Conservation (phyloP, 2,888 invertebrate species). For the Melanchra persicariae region DNA sequence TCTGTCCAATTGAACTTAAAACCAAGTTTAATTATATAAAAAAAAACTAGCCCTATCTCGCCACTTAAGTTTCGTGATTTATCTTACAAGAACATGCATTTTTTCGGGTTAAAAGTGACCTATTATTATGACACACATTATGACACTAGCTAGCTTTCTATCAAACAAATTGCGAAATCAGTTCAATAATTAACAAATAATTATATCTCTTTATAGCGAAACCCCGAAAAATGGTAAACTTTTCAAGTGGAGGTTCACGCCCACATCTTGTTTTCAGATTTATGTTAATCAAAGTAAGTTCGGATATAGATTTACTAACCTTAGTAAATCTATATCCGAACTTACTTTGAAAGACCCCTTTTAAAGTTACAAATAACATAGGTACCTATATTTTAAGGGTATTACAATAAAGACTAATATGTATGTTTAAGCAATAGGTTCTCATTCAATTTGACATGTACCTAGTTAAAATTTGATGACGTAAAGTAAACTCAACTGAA, state of each 20-base stretch:
- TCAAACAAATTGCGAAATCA: background rate
- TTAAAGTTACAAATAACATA: conserved; percentile 4
- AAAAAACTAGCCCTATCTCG: background rate
- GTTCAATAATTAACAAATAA: background rate
- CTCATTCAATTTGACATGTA: background rate
- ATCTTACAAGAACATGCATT: too few species aligned
- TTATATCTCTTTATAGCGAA: background rate
- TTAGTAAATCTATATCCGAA: too few species aligned
- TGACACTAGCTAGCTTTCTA: too few species aligned
- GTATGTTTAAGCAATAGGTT: background rate
- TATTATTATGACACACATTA: too few species aligned
- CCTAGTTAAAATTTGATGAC: background rate
- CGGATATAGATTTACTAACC: background rate
- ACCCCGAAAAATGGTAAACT: background rate
- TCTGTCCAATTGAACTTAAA: background rate
- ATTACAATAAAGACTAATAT: background rate
- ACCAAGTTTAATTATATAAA: background rate
- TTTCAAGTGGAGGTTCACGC: background rate
- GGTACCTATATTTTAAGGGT: background rate
- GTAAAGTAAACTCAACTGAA: background rate
- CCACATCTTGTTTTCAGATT: background rate
- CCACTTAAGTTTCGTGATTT: background rate
- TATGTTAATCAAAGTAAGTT: background rate
- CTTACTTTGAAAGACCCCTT: too few species aligned
- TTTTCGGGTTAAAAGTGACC: too few species aligned